These are phyloP conservation scores for Osedax fenrisi DNA, from an alignment of 2,888 invertebrate genomes.

Conservation along the genomic window DNA sequence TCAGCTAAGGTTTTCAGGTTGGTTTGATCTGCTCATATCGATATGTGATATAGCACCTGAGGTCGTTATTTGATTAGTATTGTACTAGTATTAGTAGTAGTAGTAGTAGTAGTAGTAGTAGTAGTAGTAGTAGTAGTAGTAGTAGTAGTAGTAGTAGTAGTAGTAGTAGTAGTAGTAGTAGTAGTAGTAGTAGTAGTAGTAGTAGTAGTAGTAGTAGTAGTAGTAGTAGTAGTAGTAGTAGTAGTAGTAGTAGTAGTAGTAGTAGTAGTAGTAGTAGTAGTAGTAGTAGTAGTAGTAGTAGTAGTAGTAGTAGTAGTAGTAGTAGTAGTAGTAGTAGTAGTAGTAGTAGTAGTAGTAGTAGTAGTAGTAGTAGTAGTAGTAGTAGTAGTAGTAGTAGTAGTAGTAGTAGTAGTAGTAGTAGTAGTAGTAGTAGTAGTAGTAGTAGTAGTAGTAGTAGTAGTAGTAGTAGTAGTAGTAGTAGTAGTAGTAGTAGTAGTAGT, in stretches of 20 bases:
- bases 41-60: no score
- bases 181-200: conserved; percentile 22
- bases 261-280: conserved; percentile 27
- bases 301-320: conserved; percentile 23
- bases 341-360: conserved; percentile 25
- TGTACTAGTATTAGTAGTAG: no score
- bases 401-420: not conserved
- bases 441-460: not conserved
- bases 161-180: conserved; percentile 17
- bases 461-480: not conserved
- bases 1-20: no score
- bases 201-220: conserved; percentile 24
- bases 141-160: conserved; percentile 7
- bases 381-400: conserved; percentile 12
- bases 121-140: conserved; percentile 12
- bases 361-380: conserved; percentile 18
- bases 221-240: conserved; percentile 27
- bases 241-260: conserved; percentile 26
- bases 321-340: conserved; percentile 20
- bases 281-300: conserved; percentile 26
- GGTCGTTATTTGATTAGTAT: no score
- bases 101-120: conserved; percentile 4
- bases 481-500: not conserved
- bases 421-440: not conserved
- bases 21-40: no score